These are phyloP conservation scores for Caligus rogercresseyi DNA, from an alignment of 1,140 invertebrate genomes.

Conservation along the genomic window DNA sequence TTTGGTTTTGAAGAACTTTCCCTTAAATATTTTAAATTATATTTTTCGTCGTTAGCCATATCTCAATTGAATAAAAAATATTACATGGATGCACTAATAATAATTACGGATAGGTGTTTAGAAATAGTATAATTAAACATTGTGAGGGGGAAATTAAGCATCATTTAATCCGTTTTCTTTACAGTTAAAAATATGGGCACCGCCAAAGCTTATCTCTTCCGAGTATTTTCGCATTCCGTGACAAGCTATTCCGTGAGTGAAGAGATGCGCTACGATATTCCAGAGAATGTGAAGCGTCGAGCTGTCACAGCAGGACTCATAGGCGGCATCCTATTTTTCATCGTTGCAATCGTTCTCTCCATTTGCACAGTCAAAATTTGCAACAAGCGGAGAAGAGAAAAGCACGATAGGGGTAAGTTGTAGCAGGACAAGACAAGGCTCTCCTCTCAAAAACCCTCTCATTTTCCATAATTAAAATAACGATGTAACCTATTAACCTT, in stretches of 20 bases:
- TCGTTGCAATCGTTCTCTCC: constrained; percentile 83
- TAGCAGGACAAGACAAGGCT: no score
- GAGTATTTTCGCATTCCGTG: constrained; percentile 63
- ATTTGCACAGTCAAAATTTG: constrained; percentile 91
- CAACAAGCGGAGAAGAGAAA: constrained; percentile 83
- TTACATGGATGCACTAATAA: no score
- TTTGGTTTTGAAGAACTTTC: no score
- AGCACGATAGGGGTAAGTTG: constrained; percentile 80
- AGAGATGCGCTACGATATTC: constrained; percentile 64
- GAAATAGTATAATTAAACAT: no score
- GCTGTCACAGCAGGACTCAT: constrained; percentile 19
- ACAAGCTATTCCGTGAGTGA: constrained; percentile 63
- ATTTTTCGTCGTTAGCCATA: no score
- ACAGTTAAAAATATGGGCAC: constrained; percentile 74
- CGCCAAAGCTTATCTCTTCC: constrained; percentile 71
- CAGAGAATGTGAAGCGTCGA: constrained; percentile 53
- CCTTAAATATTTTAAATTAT: no score
- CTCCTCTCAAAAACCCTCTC: background rate
- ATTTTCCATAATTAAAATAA: background rate
- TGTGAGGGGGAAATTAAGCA: no score
- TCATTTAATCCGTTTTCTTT: constrained; percentile 27
- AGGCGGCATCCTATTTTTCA: constrained; percentile 79
- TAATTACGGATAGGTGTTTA: no score
- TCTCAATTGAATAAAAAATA: no score
- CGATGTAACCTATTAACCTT: background rate